Evolutionary conservation across 1,140 invertebrate species (phyloP).

Genomic region (Pseudomyrmex pallidus): DNA sequence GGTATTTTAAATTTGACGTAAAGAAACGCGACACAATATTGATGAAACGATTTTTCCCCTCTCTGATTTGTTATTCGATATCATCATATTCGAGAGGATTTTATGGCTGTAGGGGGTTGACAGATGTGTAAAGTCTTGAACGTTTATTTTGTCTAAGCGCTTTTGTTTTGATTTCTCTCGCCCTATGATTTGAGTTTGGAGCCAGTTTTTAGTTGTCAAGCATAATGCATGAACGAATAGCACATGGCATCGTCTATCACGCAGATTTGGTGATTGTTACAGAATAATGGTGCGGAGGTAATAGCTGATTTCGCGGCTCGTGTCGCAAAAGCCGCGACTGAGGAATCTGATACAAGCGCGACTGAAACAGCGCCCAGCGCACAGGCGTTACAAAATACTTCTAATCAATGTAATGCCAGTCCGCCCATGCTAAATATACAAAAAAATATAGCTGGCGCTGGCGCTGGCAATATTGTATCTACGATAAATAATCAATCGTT

Average conservation of each 20-base stretch:
- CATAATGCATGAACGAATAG: constrained; percentile 52
- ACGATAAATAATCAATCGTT: constrained; percentile 68
- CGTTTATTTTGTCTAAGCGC: constrained; percentile 64
- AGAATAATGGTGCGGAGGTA: constrained; percentile 77
- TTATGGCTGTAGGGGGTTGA: constrained; percentile 61
- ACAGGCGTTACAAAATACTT: constrained; percentile 62
- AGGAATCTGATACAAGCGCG: constrained; percentile 66
- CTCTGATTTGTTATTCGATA: not conserved
- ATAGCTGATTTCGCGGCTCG: constrained; percentile 81
- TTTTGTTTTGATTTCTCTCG: constrained; percentile 67
- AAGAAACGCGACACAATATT: not conserved
- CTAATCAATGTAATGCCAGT: constrained; percentile 71
- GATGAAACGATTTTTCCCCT: not conserved
- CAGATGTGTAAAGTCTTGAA: constrained; percentile 66
- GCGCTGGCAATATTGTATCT: constrained; percentile 47
- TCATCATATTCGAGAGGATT: not conserved
- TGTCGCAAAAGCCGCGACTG: constrained; percentile 79
- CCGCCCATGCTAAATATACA: constrained; percentile 60
- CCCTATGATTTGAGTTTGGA: constrained; percentile 74
- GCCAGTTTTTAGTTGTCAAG: constrained; percentile 78
- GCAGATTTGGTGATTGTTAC: constrained; percentile 82
- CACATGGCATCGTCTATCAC: constrained; percentile 78
- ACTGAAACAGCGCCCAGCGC: constrained; percentile 49
- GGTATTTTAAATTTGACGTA: too few relatives aligned
- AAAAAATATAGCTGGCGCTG: constrained; percentile 67